Evolutionary conservation across 1,140 invertebrate genomes (phyloP).

Genomic region (Calliopsis andreniformis): DNA sequence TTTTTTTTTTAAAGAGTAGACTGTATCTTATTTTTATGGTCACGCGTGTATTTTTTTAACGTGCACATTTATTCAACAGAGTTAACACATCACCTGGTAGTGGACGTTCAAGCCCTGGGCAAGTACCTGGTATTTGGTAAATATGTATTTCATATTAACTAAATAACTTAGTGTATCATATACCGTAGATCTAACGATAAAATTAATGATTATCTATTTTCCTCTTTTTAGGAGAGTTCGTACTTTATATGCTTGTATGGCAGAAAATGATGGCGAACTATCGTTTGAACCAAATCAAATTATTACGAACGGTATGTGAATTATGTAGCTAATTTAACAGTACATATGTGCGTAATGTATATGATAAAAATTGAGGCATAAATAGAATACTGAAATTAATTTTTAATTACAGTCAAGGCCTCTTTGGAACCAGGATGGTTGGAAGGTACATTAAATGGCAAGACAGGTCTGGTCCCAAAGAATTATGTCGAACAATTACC

Average conservation of each 20-base stretch:
- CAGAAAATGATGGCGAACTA: conserved; percentile 97
- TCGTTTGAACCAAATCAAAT: conserved; percentile 99
- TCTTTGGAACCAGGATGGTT: conserved; percentile 98
- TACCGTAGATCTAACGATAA: too few relatives aligned
- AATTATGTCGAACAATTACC: conserved; percentile 97
- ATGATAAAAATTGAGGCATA: neutral
- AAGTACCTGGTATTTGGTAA: conserved; percentile 74
- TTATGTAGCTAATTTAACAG: neutral
- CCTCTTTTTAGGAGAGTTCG: conserved; percentile 90
- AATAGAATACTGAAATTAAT: conserved; percentile 45
- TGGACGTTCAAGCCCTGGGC: conserved; percentile 75
- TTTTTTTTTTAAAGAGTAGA: conserved; percentile 13
- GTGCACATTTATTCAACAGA: conserved; percentile 51
- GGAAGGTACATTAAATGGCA: conserved; percentile 96
- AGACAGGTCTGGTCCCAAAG: conserved; percentile 96
- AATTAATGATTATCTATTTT: conserved; percentile 27
- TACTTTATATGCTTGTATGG: conserved; percentile 96
- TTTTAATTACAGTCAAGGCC: conserved; percentile 87
- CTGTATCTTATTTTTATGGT: too few relatives aligned
- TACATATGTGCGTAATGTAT: neutral
- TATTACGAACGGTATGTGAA: conserved; percentile 94
- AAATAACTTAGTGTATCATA: neutral
- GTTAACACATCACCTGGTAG: conserved; percentile 73
- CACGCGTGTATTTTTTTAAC: conserved; percentile 11
- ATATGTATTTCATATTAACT: neutral